Evolutionary conservation across 2,113 vertebrate species (phyloP), one percentile per base, ranked within the genome.

Genomic region (Microtus pennsylvanicus): DNA sequence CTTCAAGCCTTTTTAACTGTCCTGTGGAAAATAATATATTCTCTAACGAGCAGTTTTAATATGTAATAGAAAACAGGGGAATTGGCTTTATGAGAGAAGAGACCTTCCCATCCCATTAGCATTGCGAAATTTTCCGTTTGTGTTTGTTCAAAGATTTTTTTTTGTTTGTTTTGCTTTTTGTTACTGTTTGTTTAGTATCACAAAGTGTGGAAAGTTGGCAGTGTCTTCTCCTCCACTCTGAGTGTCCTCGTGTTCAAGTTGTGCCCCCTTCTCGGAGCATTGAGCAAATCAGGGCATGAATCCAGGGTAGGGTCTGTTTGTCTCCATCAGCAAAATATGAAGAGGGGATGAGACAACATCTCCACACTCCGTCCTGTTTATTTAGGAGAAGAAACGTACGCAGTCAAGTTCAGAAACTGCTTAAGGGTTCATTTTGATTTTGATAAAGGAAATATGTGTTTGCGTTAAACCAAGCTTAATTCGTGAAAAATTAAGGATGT

Each of bases 51-150:
- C 52, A 81, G 82, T 93, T 94, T 96, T 88, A 81, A 63, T 74
- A 42, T 95, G 76, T 97, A 95, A 78, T 87, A 90, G 35, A 45
- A 96, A 96, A 86, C 65, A 88, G 85, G 24, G 6, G 74, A 94
- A 90, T 74, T 95, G 47, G 30, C 69, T 97, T 96, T 94, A 86
- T 88, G 80, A 67, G 58, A 94, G 50, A 90, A 74, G 28, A 87
- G 16, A 58, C 58, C 87, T 52, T 95, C 52, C 42, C 77, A 87
- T 93, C 85, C 67, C 72, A 58, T 91, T 89, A 78, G 81, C 86
- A 90, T 96, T 93, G 55, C 10, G 30, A 94, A 96, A 94, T 12
- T 90, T 97, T 90, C 85, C 93, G 80, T 78, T 94, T 95, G 19
- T 58, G 8, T 86, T 95, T 94, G 26, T 77, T 96, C n/a, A 92